These are phyloP conservation scores for Liasis olivaceus DNA, from an alignment of 2,797 vertebrate genomes.

Conservation along the genomic window DNA sequence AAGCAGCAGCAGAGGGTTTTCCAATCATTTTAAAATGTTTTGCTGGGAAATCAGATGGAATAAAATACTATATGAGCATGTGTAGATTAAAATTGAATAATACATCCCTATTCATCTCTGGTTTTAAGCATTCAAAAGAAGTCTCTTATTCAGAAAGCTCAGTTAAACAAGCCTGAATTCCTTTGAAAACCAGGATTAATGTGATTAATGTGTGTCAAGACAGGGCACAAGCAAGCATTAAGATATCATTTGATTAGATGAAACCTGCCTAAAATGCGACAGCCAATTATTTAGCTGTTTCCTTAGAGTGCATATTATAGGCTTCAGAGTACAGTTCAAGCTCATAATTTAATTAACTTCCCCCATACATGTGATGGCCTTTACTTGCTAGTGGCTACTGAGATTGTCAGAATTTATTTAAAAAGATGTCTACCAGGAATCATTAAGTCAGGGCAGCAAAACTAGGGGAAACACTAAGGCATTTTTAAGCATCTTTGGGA, in stretches of 20 bases:
- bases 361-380: slow-evolving; percentile 6
- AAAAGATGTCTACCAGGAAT: slow-evolving; percentile 28
- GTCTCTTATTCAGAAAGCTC: background rate
- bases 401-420: slow-evolving; percentile 36
- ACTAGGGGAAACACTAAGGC: slow-evolving; percentile 40
- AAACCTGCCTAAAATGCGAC: fast-evolving
- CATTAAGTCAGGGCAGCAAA: slow-evolving; percentile 37
- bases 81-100: background rate
- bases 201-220: slow-evolving; percentile 9
- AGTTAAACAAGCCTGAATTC: slow-evolving; percentile 13
- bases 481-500: slow-evolving; percentile 55
- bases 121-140: background rate
- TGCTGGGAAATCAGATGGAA: background rate
- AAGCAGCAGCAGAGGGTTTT: background rate
- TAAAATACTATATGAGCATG: background rate
- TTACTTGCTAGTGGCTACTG: slow-evolving; percentile 7
- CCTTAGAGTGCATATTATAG: background rate
- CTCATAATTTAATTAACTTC: background rate
- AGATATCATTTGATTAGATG: background rate
- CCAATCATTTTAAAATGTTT: background rate
- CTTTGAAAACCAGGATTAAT: slow-evolving; percentile 2
- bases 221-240: slow-evolving; percentile 9
- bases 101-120: background rate
- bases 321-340: background rate
- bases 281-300: background rate